Percentiles rank a stretch among this genome's conserved stretches.
These are phyloP conservation scores for Neolamprologus kungweensis DNA, from an alignment of 2,113 vertebrate genomes.

Conservation along the genomic window DNA sequence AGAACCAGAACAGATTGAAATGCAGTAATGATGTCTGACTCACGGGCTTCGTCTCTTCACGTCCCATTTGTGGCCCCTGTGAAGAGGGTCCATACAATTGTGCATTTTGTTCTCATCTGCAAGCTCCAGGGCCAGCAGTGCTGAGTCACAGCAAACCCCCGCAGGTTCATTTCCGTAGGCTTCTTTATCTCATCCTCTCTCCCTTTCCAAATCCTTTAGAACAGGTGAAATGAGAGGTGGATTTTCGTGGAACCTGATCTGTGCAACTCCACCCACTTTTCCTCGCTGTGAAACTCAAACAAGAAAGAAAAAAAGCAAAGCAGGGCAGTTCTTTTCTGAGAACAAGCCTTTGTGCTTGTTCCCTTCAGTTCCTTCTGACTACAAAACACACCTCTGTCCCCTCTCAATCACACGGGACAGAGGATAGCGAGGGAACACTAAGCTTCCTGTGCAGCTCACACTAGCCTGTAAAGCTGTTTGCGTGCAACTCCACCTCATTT, in stretches of 20 bases:
- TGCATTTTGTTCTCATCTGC: neutral
- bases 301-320: neutral
- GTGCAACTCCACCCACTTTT: constrained; percentile 1
- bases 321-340: constrained; percentile 23
- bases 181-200: neutral
- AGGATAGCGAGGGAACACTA: neutral
- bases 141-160: constrained; percentile 26
- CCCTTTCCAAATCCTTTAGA: neutral
- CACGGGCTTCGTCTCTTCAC: neutral
- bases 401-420: neutral
- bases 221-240: constrained; percentile 47
- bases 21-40: constrained; percentile 36
- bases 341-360: constrained; percentile 37
- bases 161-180: constrained; percentile 4
- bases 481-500: neutral
- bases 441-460: neutral
- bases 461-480: neutral
- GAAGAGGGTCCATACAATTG: neutral
- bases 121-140: neutral
- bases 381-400: constrained; percentile 39
- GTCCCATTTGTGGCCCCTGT: neutral
- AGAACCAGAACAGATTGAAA: neutral
- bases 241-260: constrained; percentile 46
- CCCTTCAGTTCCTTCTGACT: neutral
- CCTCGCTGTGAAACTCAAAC: neutral